Evolutionary conservation across 2,888 invertebrate species (phyloP), one percentile per base, ranked within the genome.

Genomic region (Tanypteryx hageni): DNA sequence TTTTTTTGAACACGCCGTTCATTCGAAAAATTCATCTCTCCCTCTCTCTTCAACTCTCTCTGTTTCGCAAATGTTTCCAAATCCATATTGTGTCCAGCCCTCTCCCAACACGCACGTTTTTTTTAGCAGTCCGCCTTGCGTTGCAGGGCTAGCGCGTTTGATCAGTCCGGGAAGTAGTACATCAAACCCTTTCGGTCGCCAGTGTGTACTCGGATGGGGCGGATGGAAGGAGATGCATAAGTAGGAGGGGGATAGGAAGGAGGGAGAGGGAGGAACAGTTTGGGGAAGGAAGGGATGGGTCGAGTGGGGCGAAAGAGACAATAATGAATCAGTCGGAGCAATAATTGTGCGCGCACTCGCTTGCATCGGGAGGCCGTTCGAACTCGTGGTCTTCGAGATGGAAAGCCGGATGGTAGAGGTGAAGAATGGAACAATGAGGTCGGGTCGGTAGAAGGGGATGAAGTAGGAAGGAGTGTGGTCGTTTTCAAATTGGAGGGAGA

Each of bases 1-100:
- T 44, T 44, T 44, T 44, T 44, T 9, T 11, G 76, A 76, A 76
- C 76, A 76, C 76, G 76, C 76, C 18, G 27, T 76, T 76, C 27
- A 13, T 76, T 27, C 76, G 76, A 76, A 76, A 76, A 0, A 76
- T 27, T 76, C 76, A 11, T 76, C 76, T 76, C 76, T 68, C 68
- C 18, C 68, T 16, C 11, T 3, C 11, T 68, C 68, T 18, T 44
- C 7, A 11, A 18, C n/a, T 10, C 89, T n/a, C 11, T 56, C 61
- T 31, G n/a, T 86, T 44, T 27, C 83, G 9, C 82, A 9, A 18
- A 76, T 76, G 76, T 76, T 76, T 76, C 76, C 68, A 22, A 68
- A n/a, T 22, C 76, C 76, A 76, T 76, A 76, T 76, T 76, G 76
- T 76, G 76, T 76, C 76, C 76, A 18, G n/a, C 68, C 68, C 68